Conservation (phyloP, 2,113 vertebrate species). For the Chionomys nivalis region DNA sequence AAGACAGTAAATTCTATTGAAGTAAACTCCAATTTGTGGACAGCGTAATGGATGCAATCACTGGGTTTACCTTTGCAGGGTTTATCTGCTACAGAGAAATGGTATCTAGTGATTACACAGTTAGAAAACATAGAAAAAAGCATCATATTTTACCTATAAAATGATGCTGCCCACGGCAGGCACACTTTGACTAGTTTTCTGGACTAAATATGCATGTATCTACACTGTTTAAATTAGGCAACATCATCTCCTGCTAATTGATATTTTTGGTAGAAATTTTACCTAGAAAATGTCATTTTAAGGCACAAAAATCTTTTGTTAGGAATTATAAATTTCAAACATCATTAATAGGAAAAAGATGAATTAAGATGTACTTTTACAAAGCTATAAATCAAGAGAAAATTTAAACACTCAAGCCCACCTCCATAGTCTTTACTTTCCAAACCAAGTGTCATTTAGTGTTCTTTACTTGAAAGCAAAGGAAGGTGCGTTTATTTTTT, state of each 20-base stretch:
- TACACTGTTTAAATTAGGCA: background rate
- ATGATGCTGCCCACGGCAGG: background rate
- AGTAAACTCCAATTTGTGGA: background rate
- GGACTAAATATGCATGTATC: background rate
- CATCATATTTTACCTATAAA: background rate
- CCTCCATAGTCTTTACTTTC: background rate
- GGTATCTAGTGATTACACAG: background rate
- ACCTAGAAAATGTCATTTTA: slow-evolving; percentile 25
- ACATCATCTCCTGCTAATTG: background rate
- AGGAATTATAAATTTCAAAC: slow-evolving; percentile 10
- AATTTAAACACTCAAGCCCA: background rate
- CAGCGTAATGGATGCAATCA: background rate
- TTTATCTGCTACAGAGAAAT: background rate
- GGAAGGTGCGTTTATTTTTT: background rate
- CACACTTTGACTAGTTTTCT: background rate
- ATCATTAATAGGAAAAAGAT: slow-evolving; percentile 16
- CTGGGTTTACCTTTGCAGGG: slow-evolving; percentile 1
- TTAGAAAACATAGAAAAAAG: background rate
- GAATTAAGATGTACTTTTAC: background rate
- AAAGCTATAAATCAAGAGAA: background rate
- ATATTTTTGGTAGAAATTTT: background rate
- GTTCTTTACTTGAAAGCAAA: slow-evolving; percentile 3
- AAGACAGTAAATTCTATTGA: background rate
- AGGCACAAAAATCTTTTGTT: background rate
- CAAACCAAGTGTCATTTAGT: background rate